These are phyloP conservation scores for Poeciliopsis gracilis DNA, from an alignment of 2,797 vertebrate genomes.

Conservation along the genomic window DNA sequence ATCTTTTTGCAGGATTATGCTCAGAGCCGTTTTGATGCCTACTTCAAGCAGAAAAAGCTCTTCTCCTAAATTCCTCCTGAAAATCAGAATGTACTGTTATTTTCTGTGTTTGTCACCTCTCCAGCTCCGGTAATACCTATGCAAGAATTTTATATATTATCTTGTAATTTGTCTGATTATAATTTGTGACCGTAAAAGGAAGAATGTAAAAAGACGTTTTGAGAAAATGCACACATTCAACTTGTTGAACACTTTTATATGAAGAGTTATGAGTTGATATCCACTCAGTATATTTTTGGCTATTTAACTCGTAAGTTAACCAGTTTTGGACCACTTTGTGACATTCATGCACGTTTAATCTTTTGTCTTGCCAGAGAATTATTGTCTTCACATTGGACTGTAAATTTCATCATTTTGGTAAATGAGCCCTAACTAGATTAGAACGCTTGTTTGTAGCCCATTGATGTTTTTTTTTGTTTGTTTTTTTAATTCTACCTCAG, in stretches of 20 bases:
- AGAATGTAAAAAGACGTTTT: background rate
- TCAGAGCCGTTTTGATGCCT: constrained; percentile 88
- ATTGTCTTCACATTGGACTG: background rate
- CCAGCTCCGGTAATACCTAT: background rate
- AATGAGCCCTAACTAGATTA: background rate
- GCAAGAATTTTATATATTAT: background rate
- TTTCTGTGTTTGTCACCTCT: constrained; percentile 5
- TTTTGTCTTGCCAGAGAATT: constrained; percentile 7
- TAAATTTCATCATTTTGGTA: constrained; percentile 4
- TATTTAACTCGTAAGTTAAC: constrained; percentile 2
- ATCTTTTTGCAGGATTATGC: constrained; percentile 88
- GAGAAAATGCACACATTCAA: constrained; percentile 3
- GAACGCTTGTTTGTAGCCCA: constrained; percentile 11
- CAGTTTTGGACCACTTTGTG: constrained; percentile 36
- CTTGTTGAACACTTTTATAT: background rate
- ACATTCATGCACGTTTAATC: background rate
- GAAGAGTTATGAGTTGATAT: background rate
- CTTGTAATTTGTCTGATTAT: constrained; percentile 11
- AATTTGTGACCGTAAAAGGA: constrained; percentile 10
- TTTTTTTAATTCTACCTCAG: constrained; percentile 49
- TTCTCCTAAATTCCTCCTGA: constrained; percentile 68
- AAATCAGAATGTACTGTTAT: constrained; percentile 9
- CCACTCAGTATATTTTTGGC: background rate
- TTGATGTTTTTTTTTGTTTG: background rate
- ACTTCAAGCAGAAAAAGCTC: constrained; percentile 90